Base-by-base conservation (phyloP, 2,113 vertebrate genomes). In the Sciurus niger region DNA sequence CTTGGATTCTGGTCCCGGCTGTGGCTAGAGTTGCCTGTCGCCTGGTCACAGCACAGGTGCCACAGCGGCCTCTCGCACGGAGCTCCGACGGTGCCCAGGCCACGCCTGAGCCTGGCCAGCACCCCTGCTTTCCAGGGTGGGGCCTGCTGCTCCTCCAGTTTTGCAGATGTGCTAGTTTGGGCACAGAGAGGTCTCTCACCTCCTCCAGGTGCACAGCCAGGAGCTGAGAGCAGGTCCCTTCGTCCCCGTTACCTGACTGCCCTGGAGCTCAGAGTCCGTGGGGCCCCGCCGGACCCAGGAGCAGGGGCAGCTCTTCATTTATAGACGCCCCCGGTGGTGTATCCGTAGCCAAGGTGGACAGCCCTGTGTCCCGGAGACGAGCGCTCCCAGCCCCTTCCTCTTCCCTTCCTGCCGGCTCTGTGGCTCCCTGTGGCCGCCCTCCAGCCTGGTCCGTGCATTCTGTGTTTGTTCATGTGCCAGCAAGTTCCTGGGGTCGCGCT, bases 51-150 rank as follows among this genome's bases (percentile, higher is more conserved):
- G 40, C 40, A 40, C 40, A 18, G 53, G 53, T 1, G 12, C 43
- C 30, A 0, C n/a, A 6, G 4, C 1, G 0, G 0, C 3, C 2
- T 17, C 2, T 9, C n/a, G 65, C 12, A 1, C 46, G n/a, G 24
- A 11, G 53, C 32, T 4, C 9, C 20, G 0, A 20, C 84, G n/a
- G 6, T 2, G 11, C 76, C 18, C 0, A 22, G 55, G 0, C 37
- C 3, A 0, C 0, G 1, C 4, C 0, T 1, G 11, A 4, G 32
- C 18, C 32, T 11, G 0, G 1, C 34, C 4, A 0, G 16, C 1
- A 1, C 48, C 34, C 51, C 40, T 40, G 4, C 55, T 60, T 60
- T 6, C 18, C 58, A 73, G 24, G 32, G 30, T 1, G 5, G 32
- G 3, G 12, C 32, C 40, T 40, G 40, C 40, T 25, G n/a, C 8